phyloP scores from a whole-genome alignment of 2,888 invertebrate species.

The Polydrusus cervinus region DNA sequence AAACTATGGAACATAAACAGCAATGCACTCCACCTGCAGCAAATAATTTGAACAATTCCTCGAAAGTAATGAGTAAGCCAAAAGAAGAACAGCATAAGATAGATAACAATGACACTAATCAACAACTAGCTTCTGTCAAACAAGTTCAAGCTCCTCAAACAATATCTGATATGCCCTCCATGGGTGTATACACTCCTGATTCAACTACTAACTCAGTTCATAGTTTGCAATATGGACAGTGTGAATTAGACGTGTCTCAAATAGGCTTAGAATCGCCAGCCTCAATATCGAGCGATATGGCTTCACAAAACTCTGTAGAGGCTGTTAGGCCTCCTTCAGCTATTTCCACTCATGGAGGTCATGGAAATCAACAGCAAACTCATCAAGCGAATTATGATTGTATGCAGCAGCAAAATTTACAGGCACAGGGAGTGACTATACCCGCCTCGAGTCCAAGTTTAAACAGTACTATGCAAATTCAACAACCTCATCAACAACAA shows the following conservation, averaged over 20 bases:
- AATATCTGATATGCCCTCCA: slow-evolving; percentile 78
- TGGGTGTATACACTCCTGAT: slow-evolving; percentile 91
- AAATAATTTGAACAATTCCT: slow-evolving; percentile 27
- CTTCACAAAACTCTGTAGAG: slow-evolving; percentile 82
- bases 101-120: slow-evolving; percentile 51
- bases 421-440: slow-evolving; percentile 63
- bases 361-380: slow-evolving; percentile 59
- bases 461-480: slow-evolving; percentile 66
- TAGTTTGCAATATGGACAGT: slow-evolving; percentile 82
- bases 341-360: slow-evolving; percentile 68
- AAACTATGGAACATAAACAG: slow-evolving; percentile 40
- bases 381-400: slow-evolving; percentile 77
- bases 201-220: slow-evolving; percentile 89
- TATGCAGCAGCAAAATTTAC: slow-evolving; percentile 82
- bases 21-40: slow-evolving; percentile 25
- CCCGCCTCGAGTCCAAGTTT: slow-evolving; percentile 71
- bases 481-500: slow-evolving; percentile 65
- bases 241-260: slow-evolving; percentile 89
- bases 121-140: slow-evolving; percentile 49
- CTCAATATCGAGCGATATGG: slow-evolving; percentile 89
- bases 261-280: slow-evolving; percentile 91
- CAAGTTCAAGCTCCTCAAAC: slow-evolving; percentile 30
- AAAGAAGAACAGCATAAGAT: slow-evolving; percentile 57
- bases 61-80: slow-evolving; percentile 40
- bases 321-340: slow-evolving; percentile 76